Base-by-base conservation (phyloP, 2,797 vertebrate species). In the Gastrophryne carolinensis region DNA sequence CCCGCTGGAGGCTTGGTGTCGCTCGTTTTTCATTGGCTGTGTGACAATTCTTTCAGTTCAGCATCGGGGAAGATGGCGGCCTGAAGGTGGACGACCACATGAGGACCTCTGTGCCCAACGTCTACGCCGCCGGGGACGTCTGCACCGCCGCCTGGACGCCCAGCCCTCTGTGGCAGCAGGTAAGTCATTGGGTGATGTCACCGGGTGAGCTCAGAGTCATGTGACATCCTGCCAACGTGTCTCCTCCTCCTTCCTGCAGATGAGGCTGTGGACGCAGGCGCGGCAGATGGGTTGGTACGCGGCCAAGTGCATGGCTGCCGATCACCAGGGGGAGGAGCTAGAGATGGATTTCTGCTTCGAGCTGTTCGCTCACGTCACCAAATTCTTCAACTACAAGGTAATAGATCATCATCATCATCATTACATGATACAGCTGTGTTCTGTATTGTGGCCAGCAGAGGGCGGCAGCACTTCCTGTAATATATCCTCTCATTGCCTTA, bases 281-380 rank as follows among this genome's bases (percentile, higher is more conserved):
- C 92, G 95, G 80, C 96, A 99, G 89, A 99, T 98, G 98, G 97
- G 97, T 23, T 98, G 94, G 90, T 92, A 96, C 0, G 92, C 95
- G 0, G 96, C 91, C 0, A 94, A 93, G 75, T 98, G 94, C 81
- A 95, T 98, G 84, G 89, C 89, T 0, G 93, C 96, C 0, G 89
- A 92, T 1, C n/a, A 80, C 29, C 69, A 77, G 19, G 90, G 90
- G 2, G 88, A 95, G 24, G 39, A 87, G 0, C 80, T 91, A 13
- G 96, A 99, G 12, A 85, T 94, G 87, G 96, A 98, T 83, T 98
- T 99, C 91, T 95, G 96, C 90, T 99, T 99, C n/a, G 97, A 99
- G 78, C 92, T 98, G 6, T 99, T 99, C 85, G 92, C 97, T 41
- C 97, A 99, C 5, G 88, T 97, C 2, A 98, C 97, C 6, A 98